Conservation (phyloP, 2,888 invertebrate genomes). For the Lordiphosa andalusiaca region DNA sequence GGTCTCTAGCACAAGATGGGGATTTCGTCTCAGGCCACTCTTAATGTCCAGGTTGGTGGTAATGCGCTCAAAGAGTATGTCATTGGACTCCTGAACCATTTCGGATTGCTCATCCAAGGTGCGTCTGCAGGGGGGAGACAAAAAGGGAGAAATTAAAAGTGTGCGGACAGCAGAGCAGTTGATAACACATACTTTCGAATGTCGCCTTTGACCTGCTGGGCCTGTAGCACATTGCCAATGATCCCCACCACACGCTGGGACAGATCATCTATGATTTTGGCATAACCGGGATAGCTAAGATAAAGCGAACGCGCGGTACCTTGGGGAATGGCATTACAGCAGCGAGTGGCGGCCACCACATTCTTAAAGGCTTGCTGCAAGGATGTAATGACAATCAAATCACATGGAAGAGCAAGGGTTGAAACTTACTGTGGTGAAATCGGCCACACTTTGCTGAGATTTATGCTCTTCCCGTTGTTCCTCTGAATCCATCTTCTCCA, state of each 20-base stretch:
- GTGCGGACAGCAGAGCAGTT: slow-evolving; percentile 25
- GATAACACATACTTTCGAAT: slow-evolving; percentile 23
- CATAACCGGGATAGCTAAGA: slow-evolving; percentile 88
- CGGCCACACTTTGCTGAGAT: slow-evolving; percentile 39
- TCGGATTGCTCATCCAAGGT: slow-evolving; percentile 87
- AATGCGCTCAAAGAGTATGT: slow-evolving; percentile 89
- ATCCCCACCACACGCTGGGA: slow-evolving; percentile 84
- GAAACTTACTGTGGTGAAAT: slow-evolving; percentile 72
- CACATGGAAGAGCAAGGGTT: not conserved
- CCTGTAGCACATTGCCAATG: slow-evolving; percentile 82
- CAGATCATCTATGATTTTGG: slow-evolving; percentile 84
- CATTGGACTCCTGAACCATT: slow-evolving; percentile 90
- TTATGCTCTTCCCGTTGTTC: not conserved
- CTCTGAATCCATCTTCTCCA: slow-evolving; percentile 1
- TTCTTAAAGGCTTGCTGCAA: slow-evolving; percentile 82
- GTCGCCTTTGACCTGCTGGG: slow-evolving; percentile 82
- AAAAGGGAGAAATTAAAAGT: not conserved
- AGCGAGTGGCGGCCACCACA: slow-evolving; percentile 86
- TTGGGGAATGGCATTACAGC: slow-evolving; percentile 87
- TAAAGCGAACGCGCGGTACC: slow-evolving; percentile 88
- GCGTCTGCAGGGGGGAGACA: slow-evolving; percentile 71
- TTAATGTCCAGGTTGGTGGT: slow-evolving; percentile 87
- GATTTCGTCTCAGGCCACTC: slow-evolving; percentile 82
- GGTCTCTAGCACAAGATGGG: slow-evolving; percentile 81
- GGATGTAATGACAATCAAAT: not conserved